Base-by-base conservation (phyloP, 2,888 invertebrate species). In the Ctena decussata region DNA sequence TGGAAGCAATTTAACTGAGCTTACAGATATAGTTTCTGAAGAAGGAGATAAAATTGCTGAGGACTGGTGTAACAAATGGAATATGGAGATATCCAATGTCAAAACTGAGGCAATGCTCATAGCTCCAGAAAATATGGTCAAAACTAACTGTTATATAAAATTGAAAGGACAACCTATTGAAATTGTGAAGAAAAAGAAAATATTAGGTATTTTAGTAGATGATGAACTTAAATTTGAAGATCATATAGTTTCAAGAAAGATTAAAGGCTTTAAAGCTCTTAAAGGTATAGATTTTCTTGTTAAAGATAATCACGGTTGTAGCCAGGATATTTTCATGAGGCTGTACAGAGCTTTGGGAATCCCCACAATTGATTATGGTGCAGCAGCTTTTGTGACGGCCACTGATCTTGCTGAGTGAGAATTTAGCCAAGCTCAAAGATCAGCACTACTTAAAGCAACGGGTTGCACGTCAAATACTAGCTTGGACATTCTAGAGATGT, bases 291-390 rank as follows among this genome's bases (percentile, higher is more conserved):
- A 53, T 5, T n/a, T 18, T 53, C 21, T 53, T n/a, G 21, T 53
- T n/a, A 53, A 53, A 11, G 21, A 53, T 53, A 53, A 53, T 15
- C 1, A 12, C 0, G 70, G 77, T 35, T 78, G 77, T 30, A 37
- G 21, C 11, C 71, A 78, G 32, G 21, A 46, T n/a, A 71, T 21
- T n/a, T 30, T 71, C 39, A 53, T 78, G 77, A 78, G 70, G 27
- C 53, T 71, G 12, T 71, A 78, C 24, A 78, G 35, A 37, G 30
- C 71, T n/a, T 21, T 78, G 21, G 77, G 49, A 1, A 24, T 49
- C 1, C 70, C 77, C 0, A 37, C 70, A 3, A 53, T 71, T 32
- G 77, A 78, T 27, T 71, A 71, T 71, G 70, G 77, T n/a, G 49
- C 27, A 27, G n/a, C 32, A 21, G 70, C 44, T 18, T 39, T 77